Conservation (phyloP, 1,140 invertebrate genomes). For the Hylaeus volcanicus region DNA sequence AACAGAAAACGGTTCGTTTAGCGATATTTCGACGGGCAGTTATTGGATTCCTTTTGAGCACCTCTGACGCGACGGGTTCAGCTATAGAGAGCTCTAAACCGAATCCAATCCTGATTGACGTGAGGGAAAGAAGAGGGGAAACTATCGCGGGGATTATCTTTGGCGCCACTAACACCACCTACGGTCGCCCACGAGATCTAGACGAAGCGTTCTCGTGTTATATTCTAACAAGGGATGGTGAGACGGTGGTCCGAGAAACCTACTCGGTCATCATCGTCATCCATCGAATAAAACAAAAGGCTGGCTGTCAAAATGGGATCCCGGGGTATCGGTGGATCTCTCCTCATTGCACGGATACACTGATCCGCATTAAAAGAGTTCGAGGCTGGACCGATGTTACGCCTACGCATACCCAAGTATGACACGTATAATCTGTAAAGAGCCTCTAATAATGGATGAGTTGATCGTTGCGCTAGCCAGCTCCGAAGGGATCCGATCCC, state of each 20-base stretch:
- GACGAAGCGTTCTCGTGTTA: slow-evolving; percentile 57
- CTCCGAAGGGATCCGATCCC: slow-evolving; percentile 4
- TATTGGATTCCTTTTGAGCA: slow-evolving; percentile 68
- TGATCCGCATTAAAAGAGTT: slow-evolving; percentile 65
- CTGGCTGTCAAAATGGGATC: slow-evolving; percentile 64
- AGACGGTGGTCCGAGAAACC: slow-evolving; percentile 40
- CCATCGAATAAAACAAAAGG: slow-evolving; percentile 68
- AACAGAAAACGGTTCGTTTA: slow-evolving; percentile 15
- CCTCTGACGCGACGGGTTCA: slow-evolving; percentile 69
- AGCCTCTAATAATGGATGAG: slow-evolving; percentile 47
- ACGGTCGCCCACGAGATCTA: slow-evolving; percentile 62
- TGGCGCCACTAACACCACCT: slow-evolving; percentile 75
- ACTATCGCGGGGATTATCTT: slow-evolving; percentile 77
- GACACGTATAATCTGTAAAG: slow-evolving; percentile 61
- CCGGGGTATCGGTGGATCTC: slow-evolving; percentile 52
- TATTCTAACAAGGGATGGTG: slow-evolving; percentile 61
- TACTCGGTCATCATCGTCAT: slow-evolving; percentile 56
- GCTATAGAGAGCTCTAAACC: slow-evolving; percentile 75
- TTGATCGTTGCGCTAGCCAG: slow-evolving; percentile 5
- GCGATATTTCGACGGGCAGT: slow-evolving; percentile 25
- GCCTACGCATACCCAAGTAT: slow-evolving; percentile 49
- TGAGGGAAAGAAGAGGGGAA: slow-evolving; percentile 70
- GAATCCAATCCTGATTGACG: slow-evolving; percentile 79
- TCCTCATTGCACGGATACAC: slow-evolving; percentile 49
- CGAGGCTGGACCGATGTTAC: slow-evolving; percentile 49